Conservation (phyloP, 1,140 invertebrate genomes). For the Popillia japonica region DNA sequence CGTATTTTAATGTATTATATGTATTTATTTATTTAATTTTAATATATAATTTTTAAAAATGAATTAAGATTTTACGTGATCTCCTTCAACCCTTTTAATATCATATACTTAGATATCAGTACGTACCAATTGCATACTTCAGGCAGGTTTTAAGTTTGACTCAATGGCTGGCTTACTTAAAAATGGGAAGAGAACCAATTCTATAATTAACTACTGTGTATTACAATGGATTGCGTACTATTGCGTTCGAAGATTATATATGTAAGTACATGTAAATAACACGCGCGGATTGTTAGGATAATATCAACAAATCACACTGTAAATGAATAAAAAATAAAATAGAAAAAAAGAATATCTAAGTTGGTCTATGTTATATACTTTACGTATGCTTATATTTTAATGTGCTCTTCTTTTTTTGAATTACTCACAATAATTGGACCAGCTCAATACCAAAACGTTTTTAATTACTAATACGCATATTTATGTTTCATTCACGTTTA, state of each 20-base stretch:
- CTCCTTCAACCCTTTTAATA: background rate
- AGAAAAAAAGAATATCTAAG: too few species aligned
- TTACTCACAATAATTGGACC: too few species aligned
- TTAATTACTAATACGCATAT: too few species aligned
- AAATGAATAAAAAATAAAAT: too few species aligned
- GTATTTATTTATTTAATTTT: slow-evolving; percentile 32
- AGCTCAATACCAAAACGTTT: too few species aligned
- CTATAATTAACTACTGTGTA: background rate
- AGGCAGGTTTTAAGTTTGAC: background rate
- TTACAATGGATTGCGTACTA: background rate
- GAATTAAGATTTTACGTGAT: background rate
- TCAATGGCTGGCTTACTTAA: background rate
- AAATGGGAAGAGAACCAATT: slow-evolving; percentile 6
- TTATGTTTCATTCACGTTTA: too few species aligned
- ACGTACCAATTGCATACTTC: background rate
- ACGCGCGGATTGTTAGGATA: background rate
- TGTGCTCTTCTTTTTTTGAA: too few species aligned
- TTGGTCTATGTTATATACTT: too few species aligned
- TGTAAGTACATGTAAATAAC: background rate
- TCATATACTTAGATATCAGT: too few species aligned
- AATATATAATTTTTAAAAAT: slow-evolving; percentile 26
- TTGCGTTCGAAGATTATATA: background rate
- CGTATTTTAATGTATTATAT: background rate
- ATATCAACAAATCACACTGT: background rate
- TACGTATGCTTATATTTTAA: too few species aligned